Percentiles rank a stretch among this genome's conserved stretches.
phyloP scores from a whole-genome alignment of 2,888 invertebrate genomes.

The Agrochola lota region DNA sequence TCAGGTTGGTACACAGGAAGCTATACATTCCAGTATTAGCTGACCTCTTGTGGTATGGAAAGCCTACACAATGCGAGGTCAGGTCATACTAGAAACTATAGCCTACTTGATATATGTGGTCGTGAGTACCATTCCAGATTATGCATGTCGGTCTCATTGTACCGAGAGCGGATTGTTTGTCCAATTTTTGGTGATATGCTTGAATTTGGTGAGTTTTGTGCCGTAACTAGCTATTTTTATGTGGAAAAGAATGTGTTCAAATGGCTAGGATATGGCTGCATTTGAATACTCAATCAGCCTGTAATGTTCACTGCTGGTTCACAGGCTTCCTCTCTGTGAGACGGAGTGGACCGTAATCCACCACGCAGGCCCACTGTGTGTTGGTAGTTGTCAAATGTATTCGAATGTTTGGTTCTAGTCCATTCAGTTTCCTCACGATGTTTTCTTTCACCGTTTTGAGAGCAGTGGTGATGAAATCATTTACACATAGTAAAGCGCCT shows the following conservation, averaged over 20 bases:
- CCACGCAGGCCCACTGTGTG: too few relatives aligned
- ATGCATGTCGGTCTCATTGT: slow-evolving; percentile 23
- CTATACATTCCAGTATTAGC: neutral
- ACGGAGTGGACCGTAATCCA: too few relatives aligned
- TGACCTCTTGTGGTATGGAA: neutral
- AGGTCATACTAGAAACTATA: neutral
- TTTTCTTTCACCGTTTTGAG: too few relatives aligned
- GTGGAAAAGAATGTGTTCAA: neutral
- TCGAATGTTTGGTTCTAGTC: too few relatives aligned
- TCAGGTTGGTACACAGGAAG: slow-evolving; percentile 16
- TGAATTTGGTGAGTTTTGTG: slow-evolving; percentile 15
- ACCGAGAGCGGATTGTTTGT: slow-evolving; percentile 6
- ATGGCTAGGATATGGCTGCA: neutral
- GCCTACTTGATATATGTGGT: neutral
- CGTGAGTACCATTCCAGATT: slow-evolving; percentile 6
- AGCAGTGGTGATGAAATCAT: too few relatives aligned
- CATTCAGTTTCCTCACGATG: too few relatives aligned
- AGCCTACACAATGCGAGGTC: neutral
- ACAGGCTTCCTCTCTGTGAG: too few relatives aligned
- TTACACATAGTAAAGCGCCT: too few relatives aligned
- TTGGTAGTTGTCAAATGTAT: too few relatives aligned
- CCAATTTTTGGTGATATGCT: slow-evolving; percentile 23
- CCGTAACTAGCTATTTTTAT: neutral
- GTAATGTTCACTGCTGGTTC: too few relatives aligned
- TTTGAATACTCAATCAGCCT: neutral